phyloP scores from a whole-genome alignment of 2,797 vertebrate genomes.

The Apodemus agrarius region DNA sequence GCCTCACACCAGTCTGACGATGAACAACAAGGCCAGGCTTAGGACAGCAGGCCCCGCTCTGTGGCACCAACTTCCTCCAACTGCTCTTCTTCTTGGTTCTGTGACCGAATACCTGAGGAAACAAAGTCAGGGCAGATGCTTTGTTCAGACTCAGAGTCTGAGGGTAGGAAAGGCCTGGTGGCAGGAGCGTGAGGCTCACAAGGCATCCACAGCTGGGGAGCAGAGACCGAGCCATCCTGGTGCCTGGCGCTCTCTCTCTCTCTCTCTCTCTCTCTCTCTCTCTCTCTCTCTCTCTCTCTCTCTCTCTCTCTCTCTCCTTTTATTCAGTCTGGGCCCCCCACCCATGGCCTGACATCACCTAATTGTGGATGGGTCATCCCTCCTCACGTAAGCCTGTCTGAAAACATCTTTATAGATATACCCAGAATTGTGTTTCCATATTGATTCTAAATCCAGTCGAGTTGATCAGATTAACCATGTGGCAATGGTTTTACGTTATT shows the following conservation, averaged over 20 bases:
- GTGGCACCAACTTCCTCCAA: neutral
- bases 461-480: neutral
- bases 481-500: constrained; percentile 3
- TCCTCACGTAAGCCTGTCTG: neutral
- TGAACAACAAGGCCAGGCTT: neutral
- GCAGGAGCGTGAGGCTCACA: neutral
- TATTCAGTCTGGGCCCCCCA: neutral
- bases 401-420: neutral
- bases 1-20: neutral
- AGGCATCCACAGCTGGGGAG: neutral
- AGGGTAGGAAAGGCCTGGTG: neutral
- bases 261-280: no score
- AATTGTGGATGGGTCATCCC: neutral
- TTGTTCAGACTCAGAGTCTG: neutral
- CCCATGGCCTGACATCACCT: neutral
- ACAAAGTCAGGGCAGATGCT: neutral
- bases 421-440: neutral
- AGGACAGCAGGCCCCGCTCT: neutral
- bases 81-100: neutral
- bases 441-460: neutral
- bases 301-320: neutral
- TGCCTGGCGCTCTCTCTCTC: no score
- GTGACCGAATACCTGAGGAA: neutral
- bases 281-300: no score
- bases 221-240: neutral